phyloP scores from a whole-genome alignment of 1,140 invertebrate genomes.

The Stegodyphus mimosarum region DNA sequence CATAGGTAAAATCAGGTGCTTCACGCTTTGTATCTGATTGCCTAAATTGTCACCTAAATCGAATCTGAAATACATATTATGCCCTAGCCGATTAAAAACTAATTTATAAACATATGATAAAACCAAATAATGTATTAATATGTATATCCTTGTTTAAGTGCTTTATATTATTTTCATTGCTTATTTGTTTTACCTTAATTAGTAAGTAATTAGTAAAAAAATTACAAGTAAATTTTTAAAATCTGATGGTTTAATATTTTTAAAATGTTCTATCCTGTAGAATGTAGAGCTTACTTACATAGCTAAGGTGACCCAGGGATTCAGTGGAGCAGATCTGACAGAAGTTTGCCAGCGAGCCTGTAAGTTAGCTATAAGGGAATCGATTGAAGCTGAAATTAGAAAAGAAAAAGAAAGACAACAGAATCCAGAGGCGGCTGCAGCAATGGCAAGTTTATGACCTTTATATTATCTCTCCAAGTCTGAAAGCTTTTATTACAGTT shows the following conservation, averaged over 20 bases:
- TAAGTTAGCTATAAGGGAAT: constrained; percentile 98
- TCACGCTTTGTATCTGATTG: too few relatives aligned
- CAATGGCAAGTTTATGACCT: constrained; percentile 54
- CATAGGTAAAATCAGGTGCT: too few relatives aligned
- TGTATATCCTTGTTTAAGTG: too few relatives aligned
- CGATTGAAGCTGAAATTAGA: constrained; percentile 95
- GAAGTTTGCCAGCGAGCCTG: constrained; percentile 99
- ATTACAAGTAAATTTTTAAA: too few relatives aligned
- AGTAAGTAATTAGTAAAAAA: too few relatives aligned
- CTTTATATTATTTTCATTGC: too few relatives aligned
- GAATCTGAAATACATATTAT: too few relatives aligned
- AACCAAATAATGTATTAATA: too few relatives aligned
- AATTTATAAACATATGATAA: too few relatives aligned
- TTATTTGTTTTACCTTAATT: too few relatives aligned
- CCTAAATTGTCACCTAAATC: too few relatives aligned
- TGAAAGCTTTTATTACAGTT: neutral
- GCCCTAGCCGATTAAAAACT: too few relatives aligned
- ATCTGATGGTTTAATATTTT: neutral
- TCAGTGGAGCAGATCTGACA: constrained; percentile 98
- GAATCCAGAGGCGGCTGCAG: constrained; percentile 54
- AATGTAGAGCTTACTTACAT: constrained; percentile 95
- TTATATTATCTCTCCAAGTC: neutral
- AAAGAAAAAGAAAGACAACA: constrained; percentile 82
- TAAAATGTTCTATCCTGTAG: constrained; percentile 66
- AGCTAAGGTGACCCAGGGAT: constrained; percentile 96